Percentiles rank a stretch among this genome's conserved stretches.
phyloP scores from a whole-genome alignment of 2,888 invertebrate species.

The Xanthia togata region DNA sequence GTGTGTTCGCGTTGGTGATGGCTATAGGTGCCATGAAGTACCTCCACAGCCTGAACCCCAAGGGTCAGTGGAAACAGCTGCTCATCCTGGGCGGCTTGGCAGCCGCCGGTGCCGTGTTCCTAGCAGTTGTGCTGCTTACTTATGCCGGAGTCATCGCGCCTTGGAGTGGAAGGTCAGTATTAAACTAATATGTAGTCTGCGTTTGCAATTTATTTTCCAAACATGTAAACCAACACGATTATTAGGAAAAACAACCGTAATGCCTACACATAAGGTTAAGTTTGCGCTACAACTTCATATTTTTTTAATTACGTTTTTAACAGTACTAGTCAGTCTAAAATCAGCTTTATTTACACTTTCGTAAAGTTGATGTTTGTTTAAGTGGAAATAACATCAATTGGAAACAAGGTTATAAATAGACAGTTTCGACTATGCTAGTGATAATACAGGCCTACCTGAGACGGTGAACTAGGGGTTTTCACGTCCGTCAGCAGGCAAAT shows the following conservation, averaged over 20 bases:
- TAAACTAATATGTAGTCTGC: neutral
- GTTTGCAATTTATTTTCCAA: no score
- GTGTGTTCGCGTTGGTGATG: constrained; percentile 98
- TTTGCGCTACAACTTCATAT: no score
- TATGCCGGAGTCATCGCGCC: constrained; percentile 98
- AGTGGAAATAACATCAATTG: no score
- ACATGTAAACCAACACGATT: no score
- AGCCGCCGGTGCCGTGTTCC: constrained; percentile 95
- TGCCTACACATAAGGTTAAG: no score
- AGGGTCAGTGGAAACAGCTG: constrained; percentile 96
- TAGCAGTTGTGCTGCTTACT: constrained; percentile 96
- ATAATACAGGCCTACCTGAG: neutral
- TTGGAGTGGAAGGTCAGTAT: constrained; percentile 94
- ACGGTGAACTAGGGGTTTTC: neutral
- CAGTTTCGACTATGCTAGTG: neutral
- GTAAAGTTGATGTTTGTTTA: no score
- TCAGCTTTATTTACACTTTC: no score
- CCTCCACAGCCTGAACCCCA: constrained; percentile 96
- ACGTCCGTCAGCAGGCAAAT: neutral
- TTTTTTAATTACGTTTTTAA: no score
- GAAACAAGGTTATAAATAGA: no score
- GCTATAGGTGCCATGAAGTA: constrained; percentile 96
- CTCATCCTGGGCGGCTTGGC: constrained; percentile 94
- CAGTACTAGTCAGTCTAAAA: no score
- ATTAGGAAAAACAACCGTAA: no score